A percentile compares a stretch with the other conserved stretches of the same genome.
phyloP scores from a whole-genome alignment of 2,888 invertebrate genomes.

The Archips xylosteana region DNA sequence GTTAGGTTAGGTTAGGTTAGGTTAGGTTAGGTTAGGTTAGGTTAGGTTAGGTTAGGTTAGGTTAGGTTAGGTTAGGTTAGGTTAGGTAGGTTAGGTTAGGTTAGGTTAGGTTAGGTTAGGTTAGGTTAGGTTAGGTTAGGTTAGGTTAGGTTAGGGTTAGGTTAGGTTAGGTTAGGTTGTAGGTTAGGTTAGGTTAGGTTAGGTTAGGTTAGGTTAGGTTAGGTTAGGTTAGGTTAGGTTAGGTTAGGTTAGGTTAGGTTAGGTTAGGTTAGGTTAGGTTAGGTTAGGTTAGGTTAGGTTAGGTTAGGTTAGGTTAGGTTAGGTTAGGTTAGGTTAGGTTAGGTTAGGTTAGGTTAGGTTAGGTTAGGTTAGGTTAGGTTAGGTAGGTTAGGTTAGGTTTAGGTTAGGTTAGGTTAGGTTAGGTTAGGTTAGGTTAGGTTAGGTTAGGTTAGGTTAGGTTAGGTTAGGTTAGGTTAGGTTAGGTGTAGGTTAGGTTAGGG shows the following conservation, averaged over 20 bases:
- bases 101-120: constrained; percentile 17
- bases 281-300: constrained; percentile 25
- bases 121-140: constrained; percentile 16
- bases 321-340: constrained; percentile 45
- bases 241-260: constrained; percentile 16
- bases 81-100: constrained; percentile 29
- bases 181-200: constrained; percentile 18
- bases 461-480: constrained; percentile 39
- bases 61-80: constrained; percentile 17
- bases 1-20: constrained; percentile 42
- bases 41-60: constrained; percentile 38
- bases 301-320: constrained; percentile 44
- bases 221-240: constrained; percentile 22
- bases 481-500: constrained; percentile 42
- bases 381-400: constrained; percentile 22
- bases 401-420: constrained; percentile 35
- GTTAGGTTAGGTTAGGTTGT: constrained; percentile 19
- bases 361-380: constrained; percentile 4
- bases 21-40: constrained; percentile 42
- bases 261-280: constrained; percentile 25
- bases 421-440: constrained; percentile 42
- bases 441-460: constrained; percentile 42
- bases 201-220: constrained; percentile 41
- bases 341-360: constrained; percentile 43
- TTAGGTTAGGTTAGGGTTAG: constrained; percentile 24